phyloP scores from a whole-genome alignment of 2,888 invertebrate species.

The Entomobrya multifasciata region DNA sequence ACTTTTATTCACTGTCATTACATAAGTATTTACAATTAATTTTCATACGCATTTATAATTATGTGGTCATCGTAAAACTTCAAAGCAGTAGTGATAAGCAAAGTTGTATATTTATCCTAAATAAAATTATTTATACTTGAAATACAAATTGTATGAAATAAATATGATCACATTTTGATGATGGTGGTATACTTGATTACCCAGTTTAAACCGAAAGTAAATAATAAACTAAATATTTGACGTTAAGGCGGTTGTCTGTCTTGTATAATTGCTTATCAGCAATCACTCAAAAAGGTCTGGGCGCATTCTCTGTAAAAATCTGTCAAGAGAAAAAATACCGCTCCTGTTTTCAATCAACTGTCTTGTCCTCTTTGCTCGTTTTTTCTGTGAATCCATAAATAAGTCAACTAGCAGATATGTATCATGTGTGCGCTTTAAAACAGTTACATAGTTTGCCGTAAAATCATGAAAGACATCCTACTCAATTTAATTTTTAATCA shows the following conservation, averaged over 20 bases:
- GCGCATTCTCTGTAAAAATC: conserved; percentile 42
- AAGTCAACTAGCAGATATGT: conserved; percentile 12
- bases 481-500: too few relatives aligned
- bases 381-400: conserved; percentile 28
- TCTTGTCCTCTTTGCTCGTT: conserved; percentile 2
- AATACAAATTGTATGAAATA: too few relatives aligned
- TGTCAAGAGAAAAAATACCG: conserved; percentile 56
- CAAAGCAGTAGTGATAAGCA: too few relatives aligned
- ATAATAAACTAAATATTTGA: conserved; percentile 3
- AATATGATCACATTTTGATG: neutral
- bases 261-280: conserved; percentile 64
- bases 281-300: conserved; percentile 62
- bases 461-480: too few relatives aligned
- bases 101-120: too few relatives aligned
- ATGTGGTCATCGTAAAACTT: too few relatives aligned
- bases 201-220: conserved; percentile 17
- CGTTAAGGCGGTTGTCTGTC: conserved; percentile 28
- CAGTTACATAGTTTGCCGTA: too few relatives aligned
- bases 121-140: too few relatives aligned
- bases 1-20: conserved; percentile 59
- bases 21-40: too few relatives aligned
- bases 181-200: neutral
- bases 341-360: conserved; percentile 68
- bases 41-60: too few relatives aligned
- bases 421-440: too few relatives aligned